phyloP scores from a whole-genome alignment of 2,888 invertebrate genomes.

The Andrena praecox region DNA sequence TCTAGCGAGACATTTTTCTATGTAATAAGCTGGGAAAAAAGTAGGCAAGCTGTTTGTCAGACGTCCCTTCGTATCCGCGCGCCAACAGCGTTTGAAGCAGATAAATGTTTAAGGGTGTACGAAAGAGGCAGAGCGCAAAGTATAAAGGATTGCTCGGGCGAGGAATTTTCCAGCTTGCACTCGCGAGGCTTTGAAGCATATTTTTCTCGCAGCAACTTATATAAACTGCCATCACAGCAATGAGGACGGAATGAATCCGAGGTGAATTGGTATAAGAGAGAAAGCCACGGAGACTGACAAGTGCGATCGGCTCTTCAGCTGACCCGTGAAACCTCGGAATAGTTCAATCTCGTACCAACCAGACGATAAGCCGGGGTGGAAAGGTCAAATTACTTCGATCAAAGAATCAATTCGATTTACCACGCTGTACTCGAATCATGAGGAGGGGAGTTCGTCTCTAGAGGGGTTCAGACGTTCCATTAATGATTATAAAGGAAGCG shows the following conservation, averaged over 20 bases:
- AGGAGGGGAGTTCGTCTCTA: constrained; percentile 14
- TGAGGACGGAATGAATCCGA: constrained; percentile 21
- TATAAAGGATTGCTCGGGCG: not conserved
- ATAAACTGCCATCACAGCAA: not conserved
- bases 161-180: constrained; percentile 42
- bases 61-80: too few relatives aligned
- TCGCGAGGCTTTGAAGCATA: not conserved
- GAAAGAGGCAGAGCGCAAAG: not conserved
- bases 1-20: too few relatives aligned
- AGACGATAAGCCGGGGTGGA: constrained; percentile 60
- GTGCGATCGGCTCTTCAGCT: constrained; percentile 59
- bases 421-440: constrained; percentile 29
- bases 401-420: constrained; percentile 60
- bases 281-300: constrained; percentile 38
- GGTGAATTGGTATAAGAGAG: constrained; percentile 9
- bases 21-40: too few relatives aligned
- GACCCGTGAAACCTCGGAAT: constrained; percentile 69
- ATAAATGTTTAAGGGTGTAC: too few relatives aligned
- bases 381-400: constrained; percentile 62
- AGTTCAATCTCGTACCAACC: constrained; percentile 62
- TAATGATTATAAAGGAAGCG: not conserved
- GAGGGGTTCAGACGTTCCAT: not conserved
- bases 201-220: not conserved
- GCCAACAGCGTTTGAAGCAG: too few relatives aligned
- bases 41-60: too few relatives aligned